Conservation (phyloP, 37 sponge, comb jelly and placozoan genomes). For the Hormiphora californensis region DNA sequence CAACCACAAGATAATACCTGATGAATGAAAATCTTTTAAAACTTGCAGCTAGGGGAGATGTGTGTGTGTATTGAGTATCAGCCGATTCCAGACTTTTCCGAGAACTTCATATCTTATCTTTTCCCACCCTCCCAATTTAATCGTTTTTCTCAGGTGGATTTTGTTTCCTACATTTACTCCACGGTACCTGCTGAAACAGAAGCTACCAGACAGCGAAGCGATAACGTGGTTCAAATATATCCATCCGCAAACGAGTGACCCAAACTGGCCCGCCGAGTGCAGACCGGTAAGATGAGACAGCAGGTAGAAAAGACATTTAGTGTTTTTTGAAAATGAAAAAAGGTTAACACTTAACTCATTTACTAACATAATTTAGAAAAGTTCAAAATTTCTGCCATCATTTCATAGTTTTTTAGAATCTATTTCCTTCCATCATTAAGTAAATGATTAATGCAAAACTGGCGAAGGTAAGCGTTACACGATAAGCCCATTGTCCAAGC, state of each 20-base stretch:
- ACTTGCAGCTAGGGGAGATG: no score
- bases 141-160: slow-evolving; percentile 68
- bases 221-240: slow-evolving; percentile 81
- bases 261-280: slow-evolving; percentile 81
- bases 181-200: slow-evolving; percentile 69
- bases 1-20: no score
- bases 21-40: no score
- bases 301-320: no score
- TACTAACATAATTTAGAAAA: no score
- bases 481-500: slow-evolving; percentile 46
- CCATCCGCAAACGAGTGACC: slow-evolving; percentile 76
- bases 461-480: background rate
- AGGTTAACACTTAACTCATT: no score
- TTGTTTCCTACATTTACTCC: slow-evolving; percentile 92
- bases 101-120: no score
- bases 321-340: no score
- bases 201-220: slow-evolving; percentile 75
- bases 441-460: background rate
- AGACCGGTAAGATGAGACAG: slow-evolving; percentile 78
- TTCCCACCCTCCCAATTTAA: background rate
- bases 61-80: no score
- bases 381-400: no score
- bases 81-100: no score
- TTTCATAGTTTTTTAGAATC: no score
- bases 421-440: background rate